phyloP scores from a whole-genome alignment of 1,140 invertebrate species.

The Hyphantria cunea region DNA sequence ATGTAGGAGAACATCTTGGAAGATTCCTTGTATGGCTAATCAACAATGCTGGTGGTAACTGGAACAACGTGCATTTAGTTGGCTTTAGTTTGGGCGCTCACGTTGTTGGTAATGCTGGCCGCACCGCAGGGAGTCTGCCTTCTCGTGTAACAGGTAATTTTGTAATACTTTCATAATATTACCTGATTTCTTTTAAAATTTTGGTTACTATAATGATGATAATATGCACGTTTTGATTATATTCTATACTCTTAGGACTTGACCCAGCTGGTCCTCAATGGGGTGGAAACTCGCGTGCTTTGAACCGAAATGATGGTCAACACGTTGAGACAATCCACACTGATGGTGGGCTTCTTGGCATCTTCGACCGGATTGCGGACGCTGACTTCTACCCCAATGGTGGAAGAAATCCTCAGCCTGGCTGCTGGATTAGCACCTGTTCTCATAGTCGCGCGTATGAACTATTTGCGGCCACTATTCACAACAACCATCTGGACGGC shows the following conservation, averaged over 20 bases:
- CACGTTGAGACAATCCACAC: slow-evolving; percentile 84
- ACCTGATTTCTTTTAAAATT: background rate
- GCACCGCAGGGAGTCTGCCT: slow-evolving; percentile 48
- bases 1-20: slow-evolving; percentile 49
- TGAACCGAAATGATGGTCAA: slow-evolving; percentile 75
- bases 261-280: slow-evolving; percentile 85
- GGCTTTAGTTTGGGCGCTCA: slow-evolving; percentile 95
- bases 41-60: slow-evolving; percentile 46
- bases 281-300: slow-evolving; percentile 39
- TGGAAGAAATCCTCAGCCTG: slow-evolving; percentile 84
- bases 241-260: slow-evolving; percentile 67
- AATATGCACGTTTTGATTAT: too few species aligned
- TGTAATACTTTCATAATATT: too few species aligned
- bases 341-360: slow-evolving; percentile 69
- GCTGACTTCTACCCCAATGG: slow-evolving; percentile 83
- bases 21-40: slow-evolving; percentile 47
- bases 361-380: slow-evolving; percentile 55
- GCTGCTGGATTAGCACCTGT: slow-evolving; percentile 80
- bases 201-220: too few species aligned
- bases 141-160: slow-evolving; percentile 42
- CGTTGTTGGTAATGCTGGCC: slow-evolving; percentile 89
- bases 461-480: slow-evolving; percentile 81
- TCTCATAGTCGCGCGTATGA: slow-evolving; percentile 77
- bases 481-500: slow-evolving; percentile 63
- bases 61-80: slow-evolving; percentile 89